phyloP scores from a whole-genome alignment of 1,140 invertebrate species.

The Lysiphlebus fabarum region DNA sequence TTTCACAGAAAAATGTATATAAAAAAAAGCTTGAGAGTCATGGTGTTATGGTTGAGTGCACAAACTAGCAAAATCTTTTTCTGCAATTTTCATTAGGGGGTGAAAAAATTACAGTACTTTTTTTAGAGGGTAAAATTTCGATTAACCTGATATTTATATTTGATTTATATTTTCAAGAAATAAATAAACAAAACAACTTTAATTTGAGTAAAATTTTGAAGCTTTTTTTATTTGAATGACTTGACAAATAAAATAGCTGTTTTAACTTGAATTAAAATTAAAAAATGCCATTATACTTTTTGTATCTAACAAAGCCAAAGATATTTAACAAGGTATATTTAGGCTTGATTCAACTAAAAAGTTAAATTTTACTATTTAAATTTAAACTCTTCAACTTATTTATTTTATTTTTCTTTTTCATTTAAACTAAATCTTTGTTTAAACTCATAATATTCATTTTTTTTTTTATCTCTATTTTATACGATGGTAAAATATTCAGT shows the following conservation, averaged over 20 bases:
- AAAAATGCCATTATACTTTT: background rate
- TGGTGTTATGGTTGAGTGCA: constrained; percentile 17
- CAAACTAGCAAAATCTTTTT: background rate
- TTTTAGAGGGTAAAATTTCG: no score
- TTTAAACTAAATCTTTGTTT: background rate
- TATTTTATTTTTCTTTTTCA: constrained; percentile 8
- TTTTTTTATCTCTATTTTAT: background rate
- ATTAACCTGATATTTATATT: no score
- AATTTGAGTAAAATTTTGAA: no score
- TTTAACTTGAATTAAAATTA: background rate
- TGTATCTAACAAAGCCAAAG: constrained; percentile 17
- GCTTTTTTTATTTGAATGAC: no score
- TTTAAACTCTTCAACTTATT: constrained; percentile 5
- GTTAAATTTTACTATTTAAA: constrained; percentile 23
- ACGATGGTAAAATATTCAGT: background rate
- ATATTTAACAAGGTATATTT: constrained; percentile 13
- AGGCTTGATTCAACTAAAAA: constrained; percentile 19
- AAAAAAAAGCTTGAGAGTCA: constrained; percentile 1
- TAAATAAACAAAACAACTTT: no score
- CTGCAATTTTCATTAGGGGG: no score
- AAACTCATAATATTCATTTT: background rate
- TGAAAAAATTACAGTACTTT: no score
- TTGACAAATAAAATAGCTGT: no score
- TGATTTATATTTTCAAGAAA: no score
- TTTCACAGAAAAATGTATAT: background rate